Evolutionary conservation across 2,888 invertebrate genomes (phyloP).

Genomic region (Eumerus sabulonum): DNA sequence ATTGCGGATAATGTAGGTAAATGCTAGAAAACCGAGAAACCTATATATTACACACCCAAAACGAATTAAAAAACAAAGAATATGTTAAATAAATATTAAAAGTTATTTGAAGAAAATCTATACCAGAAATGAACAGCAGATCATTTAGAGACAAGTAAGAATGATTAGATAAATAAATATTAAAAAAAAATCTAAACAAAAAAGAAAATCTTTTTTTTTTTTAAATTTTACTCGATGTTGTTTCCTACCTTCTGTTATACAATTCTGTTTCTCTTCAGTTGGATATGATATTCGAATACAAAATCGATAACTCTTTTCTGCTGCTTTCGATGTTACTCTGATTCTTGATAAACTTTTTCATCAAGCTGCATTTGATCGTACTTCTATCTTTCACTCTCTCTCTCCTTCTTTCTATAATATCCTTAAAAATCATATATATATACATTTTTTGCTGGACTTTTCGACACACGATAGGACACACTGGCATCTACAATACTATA

Average conservation of each 20-base stretch:
- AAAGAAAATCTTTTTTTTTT: slow-evolving; percentile 24
- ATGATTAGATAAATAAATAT: slow-evolving; percentile 26
- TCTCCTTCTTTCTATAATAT: slow-evolving; percentile 9
- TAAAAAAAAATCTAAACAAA: slow-evolving; percentile 8
- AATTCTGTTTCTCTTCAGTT: slow-evolving; percentile 21
- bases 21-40: no score
- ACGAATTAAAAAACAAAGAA: no score
- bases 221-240: slow-evolving; percentile 32
- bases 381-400: slow-evolving; percentile 30
- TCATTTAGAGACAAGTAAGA: no score
- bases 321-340: slow-evolving; percentile 53
- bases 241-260: slow-evolving; percentile 22
- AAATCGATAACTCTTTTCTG: slow-evolving; percentile 31
- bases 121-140: no score
- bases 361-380: slow-evolving; percentile 5
- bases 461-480: slow-evolving; percentile 31
- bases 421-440: neutral
- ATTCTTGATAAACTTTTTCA: slow-evolving; percentile 15
- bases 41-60: no score
- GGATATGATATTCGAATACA: neutral
- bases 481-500: slow-evolving; percentile 34
- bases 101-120: no score
- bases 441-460: neutral
- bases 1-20: no score
- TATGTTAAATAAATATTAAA: no score